Evolutionary conservation across 2,888 invertebrate species (phyloP), one percentile per base, ranked within the genome.

Genomic region (Microplitis deprimator): DNA sequence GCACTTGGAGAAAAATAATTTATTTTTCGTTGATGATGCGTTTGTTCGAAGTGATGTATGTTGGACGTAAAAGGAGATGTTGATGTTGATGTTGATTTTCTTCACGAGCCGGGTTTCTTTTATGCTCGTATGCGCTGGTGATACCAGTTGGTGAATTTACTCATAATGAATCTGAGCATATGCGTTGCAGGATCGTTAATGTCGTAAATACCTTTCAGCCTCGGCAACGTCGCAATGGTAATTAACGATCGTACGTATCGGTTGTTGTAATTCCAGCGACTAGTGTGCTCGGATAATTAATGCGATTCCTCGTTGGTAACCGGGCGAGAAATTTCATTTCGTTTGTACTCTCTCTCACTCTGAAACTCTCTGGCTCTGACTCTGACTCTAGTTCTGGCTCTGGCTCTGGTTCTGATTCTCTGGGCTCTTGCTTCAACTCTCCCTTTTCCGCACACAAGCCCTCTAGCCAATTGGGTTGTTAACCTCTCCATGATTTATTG

Each of bases 131-230:
- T 67, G 71, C 39, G 65, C 38, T 39, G 50, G 10, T 10, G 50
- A 50, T 50, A 50, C 10, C 50, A 13, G 50, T 13, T 50, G 50
- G 29, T 1, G 13, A 50, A 50, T 50, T 50, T 50, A 5, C 10
- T 50, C 50, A 13, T 50, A 50, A 50, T 50, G 50, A 50, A 50
- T 50, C 50, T 61, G 73, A 69, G 73, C 70, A 70, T 73, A 70
- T 74, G 70, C 59, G 70, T 62, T 38, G 40, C 59, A 71, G 67
- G 75, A 50, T 78, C 76, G 78, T 75, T 73, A 75, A 75, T 72
- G 75, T 78, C 80, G 73, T 78, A 80, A 80, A 80, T 80, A 78
- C 77, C 80, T 77, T 75, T 77, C 70, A 73, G 62, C 75, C 74
- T 50, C 50, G 50, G 50, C 50, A 13, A 50, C 50, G 50, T 50